Base-by-base conservation (phyloP, 1,140 invertebrate species). In the Cyclina sinensis region DNA sequence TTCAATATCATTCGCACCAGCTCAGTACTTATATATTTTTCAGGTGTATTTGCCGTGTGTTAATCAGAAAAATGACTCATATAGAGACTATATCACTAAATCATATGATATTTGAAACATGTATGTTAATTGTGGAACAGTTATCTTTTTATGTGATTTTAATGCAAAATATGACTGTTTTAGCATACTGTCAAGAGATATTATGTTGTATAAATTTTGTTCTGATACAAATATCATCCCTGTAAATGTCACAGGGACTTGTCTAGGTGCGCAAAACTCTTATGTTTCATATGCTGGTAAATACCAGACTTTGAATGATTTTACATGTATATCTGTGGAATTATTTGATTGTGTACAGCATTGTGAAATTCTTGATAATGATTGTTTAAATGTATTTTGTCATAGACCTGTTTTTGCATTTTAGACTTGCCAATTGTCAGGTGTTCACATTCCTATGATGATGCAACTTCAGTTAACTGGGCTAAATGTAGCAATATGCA, bases 321-420 rank as follows among this genome's bases (percentile, higher is more conserved):
- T 37, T 62, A 81, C 65, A 37, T 59, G 12, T 81, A n/a, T 62
- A 16, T 35, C 79, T 11, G 9, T 30, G 37, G 79, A 81, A 27
- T 4, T 24, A 27, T 7, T 37, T 62, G 57, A 81, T 39, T 43
- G 48, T 65, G 57, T 81, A 24, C 0, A 16, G n/a, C 4, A 18
- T 21, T 57, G 51, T 81, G 79, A 81, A 62, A 62, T 81, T 11
- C 9, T 81, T 5, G 79, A 81, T 81, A 57, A 81, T 81, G 37
- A 62, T 62, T 81, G 54, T 62, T 39, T 81, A 62, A 81, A 81
- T 81, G 54, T 81, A 18, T 81, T 57, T 62, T 16, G 54, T 35
- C 79, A 81, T n/a, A 59, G 79, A 39, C 79, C 79, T 37, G n/a
- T 81, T 4, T 57, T 5, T 59, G 54, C n/a, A 9, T 5, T n/a